Percentiles rank a stretch among this genome's conserved stretches.
Evolutionary conservation across 1,140 invertebrate species (phyloP).

Genomic region (Hesperophylax magnus): DNA sequence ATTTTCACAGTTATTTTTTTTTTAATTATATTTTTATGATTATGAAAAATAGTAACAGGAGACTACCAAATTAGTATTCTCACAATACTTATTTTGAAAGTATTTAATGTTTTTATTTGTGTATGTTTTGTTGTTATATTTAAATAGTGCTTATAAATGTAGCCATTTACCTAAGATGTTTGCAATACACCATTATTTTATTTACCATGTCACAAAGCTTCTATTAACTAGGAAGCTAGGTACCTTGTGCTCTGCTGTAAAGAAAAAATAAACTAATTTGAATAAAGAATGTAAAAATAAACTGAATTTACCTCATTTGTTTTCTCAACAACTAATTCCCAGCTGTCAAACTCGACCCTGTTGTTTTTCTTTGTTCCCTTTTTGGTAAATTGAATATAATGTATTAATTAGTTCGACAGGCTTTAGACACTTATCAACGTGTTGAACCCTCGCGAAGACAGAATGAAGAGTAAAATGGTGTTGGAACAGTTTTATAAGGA

Average conservation of each 20-base stretch:
- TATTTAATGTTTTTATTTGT: neutral
- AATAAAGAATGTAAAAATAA: constrained; percentile 16
- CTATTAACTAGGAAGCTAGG: neutral
- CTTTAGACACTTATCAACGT: too few relatives aligned
- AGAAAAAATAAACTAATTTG: constrained; percentile 18
- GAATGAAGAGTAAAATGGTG: too few relatives aligned
- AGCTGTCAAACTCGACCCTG: too few relatives aligned
- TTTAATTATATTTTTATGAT: too few relatives aligned
- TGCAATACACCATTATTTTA: neutral
- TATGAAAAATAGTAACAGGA: too few relatives aligned
- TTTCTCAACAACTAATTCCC: too few relatives aligned
- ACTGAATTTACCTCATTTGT: neutral
- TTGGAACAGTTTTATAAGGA: too few relatives aligned
- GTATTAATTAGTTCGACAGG: too few relatives aligned
- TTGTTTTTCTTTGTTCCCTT: too few relatives aligned
- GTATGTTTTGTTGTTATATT: neutral
- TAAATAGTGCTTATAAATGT: neutral
- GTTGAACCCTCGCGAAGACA: too few relatives aligned
- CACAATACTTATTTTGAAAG: neutral
- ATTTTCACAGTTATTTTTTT: too few relatives aligned
- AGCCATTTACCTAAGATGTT: neutral
- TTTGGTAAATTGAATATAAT: too few relatives aligned
- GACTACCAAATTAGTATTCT: neutral
- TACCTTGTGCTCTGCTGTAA: constrained; percentile 12
- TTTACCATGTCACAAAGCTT: neutral